A percentile compares a stretch with the other conserved stretches of the same genome.
Conservation (phyloP, 1,140 invertebrate genomes). For the Drosophila elegans region DNA sequence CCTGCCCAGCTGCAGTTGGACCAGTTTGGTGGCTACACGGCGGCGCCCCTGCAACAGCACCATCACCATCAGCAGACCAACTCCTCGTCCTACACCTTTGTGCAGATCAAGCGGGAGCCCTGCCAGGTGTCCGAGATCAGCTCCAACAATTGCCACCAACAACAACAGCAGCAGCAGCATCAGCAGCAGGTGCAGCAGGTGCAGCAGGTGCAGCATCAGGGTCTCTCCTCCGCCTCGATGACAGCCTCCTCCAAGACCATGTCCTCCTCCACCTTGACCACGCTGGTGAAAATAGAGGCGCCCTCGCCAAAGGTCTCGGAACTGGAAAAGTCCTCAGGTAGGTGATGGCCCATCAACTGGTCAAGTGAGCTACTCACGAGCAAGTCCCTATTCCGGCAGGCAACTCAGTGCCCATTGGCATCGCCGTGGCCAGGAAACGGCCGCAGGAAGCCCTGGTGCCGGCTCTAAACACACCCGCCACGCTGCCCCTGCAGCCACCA, state of each 20-base stretch:
- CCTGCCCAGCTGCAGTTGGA: constrained; percentile 37
- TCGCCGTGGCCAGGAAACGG: constrained; percentile 93
- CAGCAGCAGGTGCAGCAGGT: constrained; percentile 28
- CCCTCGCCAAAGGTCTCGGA: constrained; percentile 85
- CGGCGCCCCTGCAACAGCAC: constrained; percentile 54
- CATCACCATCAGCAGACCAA: constrained; percentile 75
- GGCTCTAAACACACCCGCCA: constrained; percentile 76
- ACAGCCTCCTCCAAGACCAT: constrained; percentile 76
- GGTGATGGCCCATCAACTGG: constrained; percentile 14
- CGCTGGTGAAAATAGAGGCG: constrained; percentile 85
- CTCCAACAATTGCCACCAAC: constrained; percentile 86
- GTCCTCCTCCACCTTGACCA: constrained; percentile 74
- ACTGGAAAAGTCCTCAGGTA: constrained; percentile 77
- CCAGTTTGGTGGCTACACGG: constrained; percentile 53
- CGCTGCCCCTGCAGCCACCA: constrained; percentile 71
- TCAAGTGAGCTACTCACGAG: not conserved
- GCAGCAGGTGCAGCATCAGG: constrained; percentile 49
- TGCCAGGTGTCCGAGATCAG: constrained; percentile 89
- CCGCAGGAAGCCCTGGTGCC: constrained; percentile 87
- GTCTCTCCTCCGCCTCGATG: constrained; percentile 62
- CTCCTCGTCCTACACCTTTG: constrained; percentile 82
- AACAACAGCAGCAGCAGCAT: constrained; percentile 68
- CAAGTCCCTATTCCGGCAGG: constrained; percentile 75
- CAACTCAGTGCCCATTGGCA: constrained; percentile 92
- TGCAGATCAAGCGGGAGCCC: constrained; percentile 87